phyloP scores from a whole-genome alignment of 2,888 invertebrate species.

The Antheraea assamensis region DNA sequence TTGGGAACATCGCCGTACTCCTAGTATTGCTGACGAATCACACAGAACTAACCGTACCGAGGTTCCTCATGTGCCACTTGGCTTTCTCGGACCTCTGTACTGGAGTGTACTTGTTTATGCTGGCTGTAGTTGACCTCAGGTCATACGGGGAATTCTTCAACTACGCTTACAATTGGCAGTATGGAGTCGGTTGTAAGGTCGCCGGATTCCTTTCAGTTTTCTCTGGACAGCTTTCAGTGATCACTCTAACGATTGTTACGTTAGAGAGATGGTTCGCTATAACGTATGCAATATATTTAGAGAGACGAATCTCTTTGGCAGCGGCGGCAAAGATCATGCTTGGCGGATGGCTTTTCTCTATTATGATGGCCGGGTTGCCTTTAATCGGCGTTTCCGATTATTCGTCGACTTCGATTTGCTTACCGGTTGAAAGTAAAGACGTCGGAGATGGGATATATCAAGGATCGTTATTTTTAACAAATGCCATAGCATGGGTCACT shows the following conservation, averaged over 20 bases:
- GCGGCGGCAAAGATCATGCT: constrained; percentile 89
- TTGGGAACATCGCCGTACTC: constrained; percentile 92
- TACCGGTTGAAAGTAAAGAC: constrained; percentile 91
- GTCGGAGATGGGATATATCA: constrained; percentile 88
- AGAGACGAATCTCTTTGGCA: constrained; percentile 88
- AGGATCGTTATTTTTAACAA: constrained; percentile 87
- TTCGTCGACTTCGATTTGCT: constrained; percentile 92
- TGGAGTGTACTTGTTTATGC: constrained; percentile 91
- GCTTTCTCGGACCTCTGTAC: constrained; percentile 95
- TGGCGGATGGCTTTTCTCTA: constrained; percentile 90
- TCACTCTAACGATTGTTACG: constrained; percentile 92
- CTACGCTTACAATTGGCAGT: constrained; percentile 95
- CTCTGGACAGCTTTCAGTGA: constrained; percentile 93
- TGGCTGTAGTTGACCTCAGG: constrained; percentile 92
- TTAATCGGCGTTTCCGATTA: constrained; percentile 93
- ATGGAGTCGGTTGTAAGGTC: constrained; percentile 90
- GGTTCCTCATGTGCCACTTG: constrained; percentile 85
- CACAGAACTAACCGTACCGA: constrained; percentile 68
- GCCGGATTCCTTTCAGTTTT: constrained; percentile 95
- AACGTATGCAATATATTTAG: constrained; percentile 91
- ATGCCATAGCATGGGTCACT: constrained; percentile 90
- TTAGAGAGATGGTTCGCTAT: constrained; percentile 93
- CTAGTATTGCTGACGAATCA: constrained; percentile 87
- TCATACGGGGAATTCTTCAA: constrained; percentile 95
- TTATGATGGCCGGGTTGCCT: constrained; percentile 90